Conservation (phyloP, 2,797 vertebrate genomes). For the Muraenolepis orangiensis region DNA sequence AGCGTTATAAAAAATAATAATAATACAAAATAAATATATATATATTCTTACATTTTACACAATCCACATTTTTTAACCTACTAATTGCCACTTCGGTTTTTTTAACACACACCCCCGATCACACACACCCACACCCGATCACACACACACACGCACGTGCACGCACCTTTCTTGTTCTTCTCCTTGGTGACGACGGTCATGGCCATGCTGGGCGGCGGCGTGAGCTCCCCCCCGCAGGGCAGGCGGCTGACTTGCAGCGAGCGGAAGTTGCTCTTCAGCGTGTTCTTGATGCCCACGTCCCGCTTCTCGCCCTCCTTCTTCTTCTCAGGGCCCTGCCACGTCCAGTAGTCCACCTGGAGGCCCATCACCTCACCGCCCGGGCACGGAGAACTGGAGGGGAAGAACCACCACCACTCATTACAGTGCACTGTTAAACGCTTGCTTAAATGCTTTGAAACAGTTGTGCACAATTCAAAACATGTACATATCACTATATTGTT, state of each 20-base stretch:
- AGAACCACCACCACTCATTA: no score
- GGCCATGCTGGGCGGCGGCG: slow-evolving; percentile 75
- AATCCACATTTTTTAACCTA: background rate
- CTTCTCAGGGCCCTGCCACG: slow-evolving; percentile 73
- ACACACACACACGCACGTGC: background rate
- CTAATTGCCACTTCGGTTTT: no score
- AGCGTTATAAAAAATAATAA: background rate
- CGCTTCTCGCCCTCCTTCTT: slow-evolving; percentile 77
- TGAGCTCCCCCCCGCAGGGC: slow-evolving; percentile 72
- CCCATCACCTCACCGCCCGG: slow-evolving; percentile 79
- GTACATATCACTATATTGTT: no score
- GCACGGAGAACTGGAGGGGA: slow-evolving; percentile 65
- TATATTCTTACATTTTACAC: background rate
- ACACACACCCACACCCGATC: background rate
- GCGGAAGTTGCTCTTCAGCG: slow-evolving; percentile 81
- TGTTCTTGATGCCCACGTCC: slow-evolving; percentile 78
- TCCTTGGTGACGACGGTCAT: slow-evolving; percentile 83
- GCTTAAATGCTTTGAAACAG: no score
- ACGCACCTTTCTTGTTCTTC: slow-evolving; percentile 81
- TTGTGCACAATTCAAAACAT: no score
- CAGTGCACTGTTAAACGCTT: no score
- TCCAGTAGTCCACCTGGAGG: slow-evolving; percentile 82
- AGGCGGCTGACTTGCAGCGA: slow-evolving; percentile 80
- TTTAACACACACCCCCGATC: background rate
- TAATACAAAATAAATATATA: background rate